These are phyloP conservation scores for Megaceryle torquata DNA, from an alignment of 2,113 vertebrate genomes.

Conservation along the genomic window DNA sequence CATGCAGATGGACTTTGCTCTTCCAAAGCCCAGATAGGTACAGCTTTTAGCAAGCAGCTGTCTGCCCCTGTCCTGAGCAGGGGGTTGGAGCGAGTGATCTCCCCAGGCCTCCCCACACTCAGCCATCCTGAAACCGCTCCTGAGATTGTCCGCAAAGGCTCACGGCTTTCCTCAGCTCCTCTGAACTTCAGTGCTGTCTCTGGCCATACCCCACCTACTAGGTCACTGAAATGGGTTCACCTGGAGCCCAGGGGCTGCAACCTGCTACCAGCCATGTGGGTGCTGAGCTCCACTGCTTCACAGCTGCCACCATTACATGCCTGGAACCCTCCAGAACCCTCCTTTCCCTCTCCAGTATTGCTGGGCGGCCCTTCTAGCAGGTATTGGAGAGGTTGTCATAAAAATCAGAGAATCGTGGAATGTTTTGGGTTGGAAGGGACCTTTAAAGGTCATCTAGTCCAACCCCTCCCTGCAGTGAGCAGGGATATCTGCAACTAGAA, in stretches of 20 bases:
- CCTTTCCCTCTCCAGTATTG: fast-evolving
- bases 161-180: fast-evolving
- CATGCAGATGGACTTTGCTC: not conserved
- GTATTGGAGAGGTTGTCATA: fast-evolving
- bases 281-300: no score
- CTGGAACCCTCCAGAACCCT: no score
- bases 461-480: not conserved
- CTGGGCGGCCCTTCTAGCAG: not conserved
- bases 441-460: no score
- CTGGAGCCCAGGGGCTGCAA: fast-evolving
- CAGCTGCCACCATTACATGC: fast-evolving
- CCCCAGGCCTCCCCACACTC: not conserved
- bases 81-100: not conserved
- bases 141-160: fast-evolving
- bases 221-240: fast-evolving
- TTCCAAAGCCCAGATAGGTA: no score
- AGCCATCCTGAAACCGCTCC: no score
- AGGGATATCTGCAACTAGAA: not conserved
- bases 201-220: not conserved
- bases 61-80: not conserved
- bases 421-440: not conserved
- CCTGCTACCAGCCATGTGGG: not conserved
- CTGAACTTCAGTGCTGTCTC: fast-evolving
- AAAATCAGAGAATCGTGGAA: not conserved
- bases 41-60: fast-evolving